Percentiles rank a stretch among this genome's conserved stretches.
Evolutionary conservation across 1,140 invertebrate species (phyloP).

Genomic region (Harlomillsia oculata): DNA sequence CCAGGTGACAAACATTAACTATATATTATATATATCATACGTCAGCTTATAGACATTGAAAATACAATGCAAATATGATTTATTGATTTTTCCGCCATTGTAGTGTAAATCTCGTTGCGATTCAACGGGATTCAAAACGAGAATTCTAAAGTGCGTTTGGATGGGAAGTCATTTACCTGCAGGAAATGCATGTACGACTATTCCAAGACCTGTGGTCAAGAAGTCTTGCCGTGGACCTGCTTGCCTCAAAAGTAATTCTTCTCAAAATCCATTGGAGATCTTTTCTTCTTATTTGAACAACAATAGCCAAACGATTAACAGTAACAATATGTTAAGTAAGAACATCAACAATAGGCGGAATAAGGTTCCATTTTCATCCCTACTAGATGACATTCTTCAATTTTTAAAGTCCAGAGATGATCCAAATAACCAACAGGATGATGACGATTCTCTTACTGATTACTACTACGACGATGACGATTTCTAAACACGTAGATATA

Average conservation of each 20-base stretch:
- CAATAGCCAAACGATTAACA: too few species aligned
- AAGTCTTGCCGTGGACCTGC: slow-evolving; percentile 60
- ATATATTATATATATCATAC: slow-evolving; percentile 4
- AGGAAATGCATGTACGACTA: slow-evolving; percentile 65
- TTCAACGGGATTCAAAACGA: slow-evolving; percentile 62
- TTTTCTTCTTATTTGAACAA: too few species aligned
- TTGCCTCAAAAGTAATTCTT: slow-evolving; percentile 45
- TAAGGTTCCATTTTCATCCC: background rate
- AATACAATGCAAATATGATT: background rate
- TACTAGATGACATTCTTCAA: background rate
- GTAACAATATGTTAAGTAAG: too few species aligned
- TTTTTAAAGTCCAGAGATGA: background rate
- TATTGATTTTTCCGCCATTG: slow-evolving; percentile 20
- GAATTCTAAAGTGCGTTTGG: slow-evolving; percentile 81
- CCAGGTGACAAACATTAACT: slow-evolving; percentile 50
- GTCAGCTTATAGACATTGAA: slow-evolving; percentile 15
- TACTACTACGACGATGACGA: too few species aligned
- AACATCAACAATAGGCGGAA: background rate
- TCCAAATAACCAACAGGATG: background rate
- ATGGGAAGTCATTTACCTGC: slow-evolving; percentile 67
- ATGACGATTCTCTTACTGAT: too few species aligned
- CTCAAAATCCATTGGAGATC: background rate
- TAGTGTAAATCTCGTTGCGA: slow-evolving; percentile 71
- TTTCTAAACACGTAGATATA: too few species aligned
- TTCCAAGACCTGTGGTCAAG: slow-evolving; percentile 61